Evolutionary conservation across 1,140 invertebrate species (phyloP).

Genomic region (Hycleus cichorii): DNA sequence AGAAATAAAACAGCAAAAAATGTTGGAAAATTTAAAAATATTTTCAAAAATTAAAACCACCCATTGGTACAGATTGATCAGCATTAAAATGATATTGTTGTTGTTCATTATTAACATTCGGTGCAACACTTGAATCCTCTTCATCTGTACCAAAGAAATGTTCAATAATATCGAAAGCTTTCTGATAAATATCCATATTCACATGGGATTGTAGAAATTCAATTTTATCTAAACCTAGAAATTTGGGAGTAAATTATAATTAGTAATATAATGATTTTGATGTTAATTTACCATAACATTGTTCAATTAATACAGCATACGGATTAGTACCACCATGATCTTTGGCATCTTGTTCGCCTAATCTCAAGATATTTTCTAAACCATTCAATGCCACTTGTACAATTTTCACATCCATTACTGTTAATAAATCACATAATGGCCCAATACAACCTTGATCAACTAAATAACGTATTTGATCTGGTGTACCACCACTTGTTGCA

Average conservation of each 20-base stretch:
- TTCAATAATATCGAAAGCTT: slow-evolving; percentile 94
- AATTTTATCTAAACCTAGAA: slow-evolving; percentile 89
- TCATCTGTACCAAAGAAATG: slow-evolving; percentile 89
- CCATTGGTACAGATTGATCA: slow-evolving; percentile 65
- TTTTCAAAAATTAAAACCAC: slow-evolving; percentile 66
- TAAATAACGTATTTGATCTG: slow-evolving; percentile 76
- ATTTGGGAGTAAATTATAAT: slow-evolving; percentile 10
- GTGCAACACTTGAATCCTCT: slow-evolving; percentile 78
- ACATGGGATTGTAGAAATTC: slow-evolving; percentile 95
- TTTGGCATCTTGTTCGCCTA: slow-evolving; percentile 79
- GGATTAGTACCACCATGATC: slow-evolving; percentile 71
- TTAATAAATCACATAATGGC: slow-evolving; percentile 90
- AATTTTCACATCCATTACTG: slow-evolving; percentile 92
- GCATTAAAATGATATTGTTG: slow-evolving; percentile 71
- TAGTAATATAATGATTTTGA: not conserved
- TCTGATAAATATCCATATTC: slow-evolving; percentile 93
- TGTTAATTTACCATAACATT: slow-evolving; percentile 79
- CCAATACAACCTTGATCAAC: slow-evolving; percentile 75
- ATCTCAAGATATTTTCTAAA: slow-evolving; percentile 89
- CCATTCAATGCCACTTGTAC: slow-evolving; percentile 96
- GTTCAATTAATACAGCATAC: slow-evolving; percentile 88
- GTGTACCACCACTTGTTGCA: slow-evolving; percentile 89
- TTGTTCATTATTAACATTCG: slow-evolving; percentile 65
- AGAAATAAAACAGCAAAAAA: too few relatives aligned
- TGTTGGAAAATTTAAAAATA: too few relatives aligned